Evolutionary conservation across 2,888 invertebrate species (phyloP), one percentile per base, ranked within the genome.

Genomic region (Chloroclysta siterata): DNA sequence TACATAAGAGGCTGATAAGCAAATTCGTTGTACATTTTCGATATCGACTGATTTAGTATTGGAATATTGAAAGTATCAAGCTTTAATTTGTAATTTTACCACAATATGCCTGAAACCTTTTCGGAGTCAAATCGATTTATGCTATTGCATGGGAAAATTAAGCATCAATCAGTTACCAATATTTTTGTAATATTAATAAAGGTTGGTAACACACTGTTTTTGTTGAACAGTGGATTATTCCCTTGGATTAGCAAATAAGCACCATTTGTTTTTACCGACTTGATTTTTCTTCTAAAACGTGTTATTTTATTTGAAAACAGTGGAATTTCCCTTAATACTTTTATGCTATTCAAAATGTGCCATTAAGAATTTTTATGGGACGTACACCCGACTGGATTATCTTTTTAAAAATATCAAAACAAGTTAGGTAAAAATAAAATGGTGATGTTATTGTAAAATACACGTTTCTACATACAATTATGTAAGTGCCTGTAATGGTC

Each of bases 1-100:
- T 44, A 53, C 29, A 46, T 33, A 56, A 57, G 65, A 68, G 65
- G 65, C 67, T 70, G 63, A 66, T 58, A 64, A 68, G 66, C 57
- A 62, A 63, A 52, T 22, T 59, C 29, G 51, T 29, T 47, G 48
- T 54, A 50, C 33, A 44, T 22, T 41, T 60, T 60, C 55, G 15
- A 7, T 47, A 56, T 41, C 5, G 56, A 65, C 41, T 60, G 57
- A 53, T 56, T 39, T 39, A 39, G 2, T 39, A 11, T n/a, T 11
- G 36, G 36, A 39, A 39, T 33, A 8, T 33, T 33, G 5, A 33
- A 22, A 22, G n/a, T n/a, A n/a, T n/a, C n/a, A n/a, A 22, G 22
- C 3, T 22, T 22, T 22, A 22, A 22, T 22, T 22, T 22, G 22
- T 1, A 22, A 22, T 33, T 33, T 33, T 33, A 33, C 33, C 33